Percentiles rank a stretch among this genome's conserved stretches.
phyloP scores from a whole-genome alignment of 2,113 vertebrate genomes.

The Hydrolagus affinis region DNA sequence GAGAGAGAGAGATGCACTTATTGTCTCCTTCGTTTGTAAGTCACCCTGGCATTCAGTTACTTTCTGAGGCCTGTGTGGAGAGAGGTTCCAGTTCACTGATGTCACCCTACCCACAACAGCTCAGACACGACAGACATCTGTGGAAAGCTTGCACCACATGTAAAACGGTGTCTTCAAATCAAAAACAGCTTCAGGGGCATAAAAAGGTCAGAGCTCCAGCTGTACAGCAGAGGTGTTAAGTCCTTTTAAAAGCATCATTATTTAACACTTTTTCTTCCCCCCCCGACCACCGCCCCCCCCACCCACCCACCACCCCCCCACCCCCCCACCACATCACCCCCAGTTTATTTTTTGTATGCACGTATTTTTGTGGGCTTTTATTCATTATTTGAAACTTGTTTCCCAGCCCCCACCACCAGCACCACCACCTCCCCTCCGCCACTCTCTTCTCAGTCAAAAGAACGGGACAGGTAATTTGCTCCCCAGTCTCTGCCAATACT shows the following conservation, averaged over 20 bases:
- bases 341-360: too few species aligned
- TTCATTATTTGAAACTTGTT: too few species aligned
- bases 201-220: neutral
- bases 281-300: neutral
- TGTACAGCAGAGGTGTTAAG: neutral
- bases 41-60: neutral
- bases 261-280: neutral
- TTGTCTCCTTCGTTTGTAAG: neutral
- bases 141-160: too few species aligned
- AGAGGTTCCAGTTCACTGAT: conserved; percentile 8
- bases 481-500: neutral
- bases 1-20: neutral
- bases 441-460: neutral
- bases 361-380: too few species aligned
- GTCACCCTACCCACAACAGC: conserved; percentile 6
- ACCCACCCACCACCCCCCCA: neutral
- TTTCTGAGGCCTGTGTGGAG: neutral
- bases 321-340: neutral
- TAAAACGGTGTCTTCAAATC: neutral
- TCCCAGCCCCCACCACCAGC: too few species aligned
- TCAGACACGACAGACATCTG: neutral
- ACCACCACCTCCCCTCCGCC: neutral
- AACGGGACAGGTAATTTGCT: neutral
- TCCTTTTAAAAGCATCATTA: neutral
- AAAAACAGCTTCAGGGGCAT: neutral